These are phyloP conservation scores for Coptodon bakossiorum DNA, from an alignment of 2,113 vertebrate genomes.

Conservation along the genomic window DNA sequence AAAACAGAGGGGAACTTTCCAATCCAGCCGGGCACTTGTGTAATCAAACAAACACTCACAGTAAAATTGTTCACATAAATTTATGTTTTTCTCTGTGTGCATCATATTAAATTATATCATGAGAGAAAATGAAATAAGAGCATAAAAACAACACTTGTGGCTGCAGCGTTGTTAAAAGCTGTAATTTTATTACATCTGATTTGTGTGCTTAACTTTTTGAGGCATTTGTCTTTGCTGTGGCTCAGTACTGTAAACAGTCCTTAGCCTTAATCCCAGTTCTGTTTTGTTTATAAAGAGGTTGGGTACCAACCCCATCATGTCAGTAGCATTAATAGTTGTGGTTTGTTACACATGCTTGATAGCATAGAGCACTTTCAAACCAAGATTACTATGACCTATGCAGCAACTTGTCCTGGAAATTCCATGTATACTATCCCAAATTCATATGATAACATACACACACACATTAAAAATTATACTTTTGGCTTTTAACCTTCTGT, in stretches of 20 bases:
- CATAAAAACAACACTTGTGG: neutral
- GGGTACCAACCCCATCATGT: neutral
- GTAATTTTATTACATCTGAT: neutral
- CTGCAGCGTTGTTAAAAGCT: neutral
- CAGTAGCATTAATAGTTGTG: neutral
- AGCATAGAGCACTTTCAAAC: neutral
- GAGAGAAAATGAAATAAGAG: neutral
- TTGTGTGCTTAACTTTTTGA: neutral
- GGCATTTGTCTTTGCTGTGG: neutral
- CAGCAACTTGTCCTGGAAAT: neutral
- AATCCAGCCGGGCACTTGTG: neutral
- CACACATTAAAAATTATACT: neutral
- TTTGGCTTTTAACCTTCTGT: neutral
- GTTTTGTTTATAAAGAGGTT: neutral
- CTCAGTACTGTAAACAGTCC: constrained; percentile 9
- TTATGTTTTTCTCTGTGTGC: neutral
- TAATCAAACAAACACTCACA: neutral
- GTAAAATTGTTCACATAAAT: neutral
- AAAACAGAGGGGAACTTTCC: neutral
- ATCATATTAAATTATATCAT: neutral
- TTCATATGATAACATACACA: neutral
- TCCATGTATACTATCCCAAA: neutral
- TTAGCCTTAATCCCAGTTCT: neutral
- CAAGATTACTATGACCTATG: neutral
- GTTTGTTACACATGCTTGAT: neutral